Evolutionary conservation across 2,888 invertebrate genomes (phyloP).

Genomic region (Lamellibrachia satsuma): DNA sequence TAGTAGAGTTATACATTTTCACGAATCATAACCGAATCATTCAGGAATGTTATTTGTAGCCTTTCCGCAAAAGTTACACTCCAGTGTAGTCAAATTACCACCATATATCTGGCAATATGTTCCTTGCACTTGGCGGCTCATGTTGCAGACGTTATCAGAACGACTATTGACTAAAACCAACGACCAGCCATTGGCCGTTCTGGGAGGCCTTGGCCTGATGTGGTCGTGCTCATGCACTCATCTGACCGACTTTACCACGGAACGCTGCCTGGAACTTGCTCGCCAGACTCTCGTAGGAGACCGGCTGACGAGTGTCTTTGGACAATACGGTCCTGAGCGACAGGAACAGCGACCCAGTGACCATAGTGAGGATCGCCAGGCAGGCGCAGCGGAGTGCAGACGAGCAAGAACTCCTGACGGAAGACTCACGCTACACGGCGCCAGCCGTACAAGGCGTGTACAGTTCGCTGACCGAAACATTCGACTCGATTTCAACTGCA

Average conservation of each 20-base stretch:
- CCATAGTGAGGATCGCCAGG: neutral
- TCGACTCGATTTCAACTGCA: neutral
- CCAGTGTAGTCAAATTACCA: too few relatives aligned
- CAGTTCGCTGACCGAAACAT: neutral
- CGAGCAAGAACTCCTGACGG: neutral
- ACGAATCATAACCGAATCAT: too few relatives aligned
- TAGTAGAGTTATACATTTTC: too few relatives aligned
- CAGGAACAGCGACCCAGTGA: neutral
- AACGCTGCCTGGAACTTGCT: constrained; percentile 9
- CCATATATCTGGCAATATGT: too few relatives aligned
- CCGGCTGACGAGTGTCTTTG: neutral
- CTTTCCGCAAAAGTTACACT: too few relatives aligned
- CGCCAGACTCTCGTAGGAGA: neutral
- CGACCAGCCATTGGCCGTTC: neutral
- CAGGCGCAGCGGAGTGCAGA: neutral
- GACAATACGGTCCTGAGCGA: neutral
- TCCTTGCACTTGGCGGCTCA: too few relatives aligned
- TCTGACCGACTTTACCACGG: neutral
- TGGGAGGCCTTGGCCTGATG: neutral
- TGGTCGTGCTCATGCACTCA: neutral
- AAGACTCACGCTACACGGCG: neutral
- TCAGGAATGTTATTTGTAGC: too few relatives aligned
- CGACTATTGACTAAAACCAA: neutral
- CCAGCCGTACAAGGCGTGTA: neutral
- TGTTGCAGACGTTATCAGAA: neutral